These are phyloP conservation scores for Lacanobia oleracea DNA, from an alignment of 2,888 invertebrate genomes.

Conservation along the genomic window DNA sequence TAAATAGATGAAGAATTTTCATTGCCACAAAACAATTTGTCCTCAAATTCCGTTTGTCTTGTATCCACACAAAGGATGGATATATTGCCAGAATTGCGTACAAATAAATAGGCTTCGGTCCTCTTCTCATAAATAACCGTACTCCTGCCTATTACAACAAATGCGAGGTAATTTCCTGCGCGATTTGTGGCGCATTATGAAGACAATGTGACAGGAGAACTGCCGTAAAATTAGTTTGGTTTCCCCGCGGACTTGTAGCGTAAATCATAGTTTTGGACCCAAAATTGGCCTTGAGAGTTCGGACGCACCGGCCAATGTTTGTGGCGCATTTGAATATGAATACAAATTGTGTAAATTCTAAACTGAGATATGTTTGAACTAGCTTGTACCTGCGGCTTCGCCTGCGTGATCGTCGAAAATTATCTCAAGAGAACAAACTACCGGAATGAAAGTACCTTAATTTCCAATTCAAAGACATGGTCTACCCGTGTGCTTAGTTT, in stretches of 20 bases:
- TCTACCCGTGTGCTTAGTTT: no score
- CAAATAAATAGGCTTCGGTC: conserved; percentile 53
- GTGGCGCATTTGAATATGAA: conserved; percentile 19
- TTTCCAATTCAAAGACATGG: no score
- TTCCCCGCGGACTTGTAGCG: conserved; percentile 50
- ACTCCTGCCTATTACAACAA: conserved; percentile 55
- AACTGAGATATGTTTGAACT: not conserved
- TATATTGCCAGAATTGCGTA: conserved; percentile 43
- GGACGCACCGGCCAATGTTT: conserved; percentile 32
- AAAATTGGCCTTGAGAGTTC: conserved; percentile 49
- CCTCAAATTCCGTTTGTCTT: conserved; percentile 18
- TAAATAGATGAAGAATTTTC: not conserved
- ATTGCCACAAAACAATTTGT: not conserved
- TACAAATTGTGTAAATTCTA: conserved; percentile 2
- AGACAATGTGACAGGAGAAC: conserved; percentile 61
- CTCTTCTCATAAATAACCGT: conserved; percentile 52
- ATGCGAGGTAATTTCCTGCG: conserved; percentile 52
- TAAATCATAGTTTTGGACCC: conserved; percentile 61
- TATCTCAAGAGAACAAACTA: no score
- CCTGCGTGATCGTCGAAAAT: no score
- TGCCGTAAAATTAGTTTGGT: conserved; percentile 63
- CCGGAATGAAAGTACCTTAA: no score
- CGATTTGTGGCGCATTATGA: conserved; percentile 64
- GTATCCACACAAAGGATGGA: conserved; percentile 41
- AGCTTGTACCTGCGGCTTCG: no score